These are phyloP conservation scores for Dicroscelio sp. DNA, from an alignment of 2,888 invertebrate genomes.

Conservation along the genomic window DNA sequence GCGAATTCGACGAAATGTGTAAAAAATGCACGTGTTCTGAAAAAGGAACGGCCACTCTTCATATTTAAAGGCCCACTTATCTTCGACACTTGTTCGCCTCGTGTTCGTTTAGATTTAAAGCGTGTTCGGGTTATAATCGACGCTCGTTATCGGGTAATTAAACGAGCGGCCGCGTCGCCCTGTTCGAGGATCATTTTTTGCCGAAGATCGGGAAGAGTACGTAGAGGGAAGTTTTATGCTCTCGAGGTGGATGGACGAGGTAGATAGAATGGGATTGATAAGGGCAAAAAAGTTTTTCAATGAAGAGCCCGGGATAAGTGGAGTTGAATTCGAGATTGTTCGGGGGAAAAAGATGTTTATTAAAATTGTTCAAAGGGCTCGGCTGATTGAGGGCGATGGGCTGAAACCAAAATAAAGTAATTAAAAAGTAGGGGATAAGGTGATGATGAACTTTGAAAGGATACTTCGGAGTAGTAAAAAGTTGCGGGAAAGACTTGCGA, in stretches of 20 bases:
- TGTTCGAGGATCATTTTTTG: constrained; percentile 43
- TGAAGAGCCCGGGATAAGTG: constrained; percentile 42
- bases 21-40: no score
- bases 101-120: constrained; percentile 29
- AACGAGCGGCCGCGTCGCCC: constrained; percentile 18
- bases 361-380: constrained; percentile 37
- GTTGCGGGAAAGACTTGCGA: constrained; percentile 37
- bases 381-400: constrained; percentile 14
- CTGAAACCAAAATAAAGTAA: constrained; percentile 52
- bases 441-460: constrained; percentile 39
- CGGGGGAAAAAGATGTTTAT: constrained; percentile 45
- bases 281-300: constrained; percentile 55
- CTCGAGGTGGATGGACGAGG: neutral
- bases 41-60: no score
- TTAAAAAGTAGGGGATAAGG: constrained; percentile 41
- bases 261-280: constrained; percentile 50
- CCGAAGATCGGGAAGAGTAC: constrained; percentile 6
- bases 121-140: constrained; percentile 44
- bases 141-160: constrained; percentile 45
- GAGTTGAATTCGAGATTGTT: constrained; percentile 38
- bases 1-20: no score
- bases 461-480: constrained; percentile 44
- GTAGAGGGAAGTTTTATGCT: constrained; percentile 42
- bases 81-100: neutral
- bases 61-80: constrained; percentile 23